phyloP scores from a whole-genome alignment of 2,888 invertebrate genomes.

The Scaptomyza polygonia region DNA sequence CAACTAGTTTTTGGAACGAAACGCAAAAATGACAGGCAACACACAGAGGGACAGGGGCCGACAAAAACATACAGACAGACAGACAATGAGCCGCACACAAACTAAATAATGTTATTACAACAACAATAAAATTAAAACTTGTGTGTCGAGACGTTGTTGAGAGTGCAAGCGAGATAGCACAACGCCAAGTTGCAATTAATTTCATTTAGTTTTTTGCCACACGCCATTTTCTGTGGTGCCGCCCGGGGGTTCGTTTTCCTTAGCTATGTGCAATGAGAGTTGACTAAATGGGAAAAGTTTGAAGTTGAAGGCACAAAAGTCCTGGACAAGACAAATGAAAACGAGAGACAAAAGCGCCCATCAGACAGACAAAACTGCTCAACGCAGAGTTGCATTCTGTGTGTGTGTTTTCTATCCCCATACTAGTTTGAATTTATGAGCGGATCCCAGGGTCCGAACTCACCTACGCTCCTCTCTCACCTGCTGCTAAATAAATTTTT shows the following conservation, averaged over 20 bases:
- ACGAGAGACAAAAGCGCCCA: slow-evolving; percentile 40
- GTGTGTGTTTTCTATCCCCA: background rate
- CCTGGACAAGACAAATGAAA: slow-evolving; percentile 72
- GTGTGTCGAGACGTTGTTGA: slow-evolving; percentile 11
- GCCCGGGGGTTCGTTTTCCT: slow-evolving; percentile 15
- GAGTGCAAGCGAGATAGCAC: slow-evolving; percentile 43
- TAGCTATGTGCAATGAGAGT: slow-evolving; percentile 44
- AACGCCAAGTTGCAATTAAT: slow-evolving; percentile 75
- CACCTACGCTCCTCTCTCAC: background rate
- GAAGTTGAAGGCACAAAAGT: slow-evolving; percentile 73
- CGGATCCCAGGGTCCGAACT: slow-evolving; percentile 4
- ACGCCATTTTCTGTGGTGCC: slow-evolving; percentile 56
- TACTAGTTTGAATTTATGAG: slow-evolving; percentile 34
- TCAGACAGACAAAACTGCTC: slow-evolving; percentile 17
- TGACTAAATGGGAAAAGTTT: slow-evolving; percentile 80
- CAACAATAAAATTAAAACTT: slow-evolving; percentile 76
- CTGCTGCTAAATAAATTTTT: slow-evolving; percentile 29
- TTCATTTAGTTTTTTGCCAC: slow-evolving; percentile 77
- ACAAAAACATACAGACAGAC: slow-evolving; percentile 41
- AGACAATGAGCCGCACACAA: slow-evolving; percentile 48
- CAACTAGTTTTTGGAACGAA: slow-evolving; percentile 58
- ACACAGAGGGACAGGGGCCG: slow-evolving; percentile 27
- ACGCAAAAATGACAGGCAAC: slow-evolving; percentile 71
- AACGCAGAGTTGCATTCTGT: slow-evolving; percentile 35
- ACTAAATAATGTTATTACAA: slow-evolving; percentile 77